These are phyloP conservation scores for Galbula dea DNA, from an alignment of 2,113 vertebrate genomes.

Conservation along the genomic window DNA sequence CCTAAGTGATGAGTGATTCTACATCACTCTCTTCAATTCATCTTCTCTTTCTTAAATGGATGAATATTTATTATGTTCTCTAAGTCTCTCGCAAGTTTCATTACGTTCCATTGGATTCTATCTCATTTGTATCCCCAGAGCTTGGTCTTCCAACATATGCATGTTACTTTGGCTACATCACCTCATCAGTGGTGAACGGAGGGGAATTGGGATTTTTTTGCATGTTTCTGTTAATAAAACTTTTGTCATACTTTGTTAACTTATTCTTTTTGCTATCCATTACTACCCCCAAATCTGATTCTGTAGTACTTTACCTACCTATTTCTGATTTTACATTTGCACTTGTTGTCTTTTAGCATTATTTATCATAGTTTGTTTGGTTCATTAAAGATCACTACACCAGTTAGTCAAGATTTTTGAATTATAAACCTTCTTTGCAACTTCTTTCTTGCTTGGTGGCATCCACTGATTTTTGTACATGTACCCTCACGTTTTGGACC, in stretches of 20 bases:
- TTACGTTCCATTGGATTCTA: neutral
- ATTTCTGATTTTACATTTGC: neutral
- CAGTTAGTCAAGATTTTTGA: neutral
- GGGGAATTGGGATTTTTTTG: neutral
- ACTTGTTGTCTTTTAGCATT: neutral
- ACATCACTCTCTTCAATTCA: neutral
- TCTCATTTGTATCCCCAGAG: accelerated
- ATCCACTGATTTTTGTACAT: neutral
- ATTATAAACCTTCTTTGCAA: neutral
- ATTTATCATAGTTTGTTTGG: neutral
- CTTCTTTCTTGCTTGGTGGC: neutral
- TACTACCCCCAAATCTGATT: neutral
- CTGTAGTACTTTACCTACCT: neutral
- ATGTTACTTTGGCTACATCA: neutral
- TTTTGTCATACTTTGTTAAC: neutral
- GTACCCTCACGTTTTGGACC: neutral
- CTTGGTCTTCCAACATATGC: accelerated
- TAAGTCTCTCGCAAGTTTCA: neutral
- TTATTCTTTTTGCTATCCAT: neutral
- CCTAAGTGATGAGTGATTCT: neutral
- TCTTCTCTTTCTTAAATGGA: neutral
- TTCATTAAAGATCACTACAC: neutral
- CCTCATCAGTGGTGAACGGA: neutral
- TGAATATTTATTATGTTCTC: neutral
- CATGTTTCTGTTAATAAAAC: neutral